Evolutionary conservation across 2,113 vertebrate genomes (phyloP).

Genomic region (Gasterosteus nipponicus): DNA sequence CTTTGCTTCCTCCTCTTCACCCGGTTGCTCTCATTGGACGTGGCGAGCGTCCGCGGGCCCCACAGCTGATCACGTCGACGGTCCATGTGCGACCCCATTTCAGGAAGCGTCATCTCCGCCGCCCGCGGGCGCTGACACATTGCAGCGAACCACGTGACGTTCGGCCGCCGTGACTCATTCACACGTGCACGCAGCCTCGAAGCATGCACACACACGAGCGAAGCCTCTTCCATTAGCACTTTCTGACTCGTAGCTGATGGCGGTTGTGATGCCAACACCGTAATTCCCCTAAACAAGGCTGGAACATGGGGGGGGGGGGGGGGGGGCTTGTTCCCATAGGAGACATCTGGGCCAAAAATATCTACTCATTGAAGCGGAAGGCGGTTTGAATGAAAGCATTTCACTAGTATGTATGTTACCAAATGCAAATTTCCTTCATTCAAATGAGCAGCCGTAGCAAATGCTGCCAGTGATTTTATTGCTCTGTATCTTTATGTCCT

Average conservation of each 20-base stretch:
- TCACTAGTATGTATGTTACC: conserved; percentile 11
- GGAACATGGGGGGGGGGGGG: background rate
- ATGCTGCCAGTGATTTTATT: background rate
- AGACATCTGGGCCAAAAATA: conserved; percentile 55
- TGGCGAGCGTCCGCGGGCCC: too few relatives aligned
- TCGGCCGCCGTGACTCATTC: conserved; percentile 13
- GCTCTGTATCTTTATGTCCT: background rate
- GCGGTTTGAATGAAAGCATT: conserved; percentile 31
- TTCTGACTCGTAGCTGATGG: background rate
- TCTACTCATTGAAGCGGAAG: conserved; percentile 27
- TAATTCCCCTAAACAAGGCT: conserved; percentile 3
- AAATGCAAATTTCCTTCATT: background rate
- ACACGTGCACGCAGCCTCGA: conserved; percentile 11
- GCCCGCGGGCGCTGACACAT: conserved; percentile 54
- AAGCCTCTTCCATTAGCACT: background rate
- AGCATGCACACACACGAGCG: background rate
- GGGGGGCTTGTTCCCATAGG: conserved; percentile 37
- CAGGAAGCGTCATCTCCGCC: conserved; percentile 28
- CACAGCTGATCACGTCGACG: conserved; percentile 25
- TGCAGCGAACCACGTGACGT: conserved; percentile 44
- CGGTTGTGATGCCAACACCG: background rate
- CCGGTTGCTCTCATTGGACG: background rate
- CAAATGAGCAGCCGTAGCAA: background rate
- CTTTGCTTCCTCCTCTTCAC: background rate
- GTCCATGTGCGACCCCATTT: conserved; percentile 59